Percentiles rank a stretch among this genome's conserved stretches.
Evolutionary conservation across 2,888 invertebrate species (phyloP).

Genomic region (Chrysomela aeneicollis): DNA sequence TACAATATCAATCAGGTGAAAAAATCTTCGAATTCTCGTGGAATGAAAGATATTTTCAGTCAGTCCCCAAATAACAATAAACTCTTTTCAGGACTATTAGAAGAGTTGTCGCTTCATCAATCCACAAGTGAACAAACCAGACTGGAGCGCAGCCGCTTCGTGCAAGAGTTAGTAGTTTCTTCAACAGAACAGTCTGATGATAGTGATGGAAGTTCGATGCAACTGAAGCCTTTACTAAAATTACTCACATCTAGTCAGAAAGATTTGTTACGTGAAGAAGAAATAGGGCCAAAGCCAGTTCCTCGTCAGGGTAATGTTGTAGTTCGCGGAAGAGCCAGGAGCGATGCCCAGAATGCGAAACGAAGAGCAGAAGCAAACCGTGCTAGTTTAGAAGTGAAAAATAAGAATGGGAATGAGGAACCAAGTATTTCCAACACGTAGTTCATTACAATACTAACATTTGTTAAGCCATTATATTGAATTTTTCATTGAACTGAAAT

Average conservation of each 20-base stretch:
- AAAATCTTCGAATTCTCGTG: too few species aligned
- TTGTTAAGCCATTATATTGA: background rate
- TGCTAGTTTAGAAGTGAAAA: conserved; percentile 25
- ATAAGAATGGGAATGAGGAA: conserved; percentile 14
- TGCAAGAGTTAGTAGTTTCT: conserved; percentile 74
- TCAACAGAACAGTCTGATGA: conserved; percentile 54
- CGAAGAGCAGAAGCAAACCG: conserved; percentile 57
- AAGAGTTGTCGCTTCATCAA: conserved; percentile 66
- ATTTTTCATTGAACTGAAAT: background rate
- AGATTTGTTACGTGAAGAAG: conserved; percentile 31
- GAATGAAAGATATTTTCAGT: too few species aligned
- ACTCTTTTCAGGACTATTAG: conserved; percentile 53
- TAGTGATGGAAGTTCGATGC: conserved; percentile 10
- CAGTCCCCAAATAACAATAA: too few species aligned
- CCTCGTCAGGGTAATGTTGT: conserved; percentile 46
- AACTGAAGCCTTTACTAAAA: conserved; percentile 33
- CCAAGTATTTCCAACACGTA: conserved; percentile 12
- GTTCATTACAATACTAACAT: conserved; percentile 8
- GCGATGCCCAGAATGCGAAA: conserved; percentile 55
- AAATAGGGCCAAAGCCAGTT: conserved; percentile 29
- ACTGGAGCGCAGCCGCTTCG: conserved; percentile 72
- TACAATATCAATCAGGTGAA: too few species aligned
- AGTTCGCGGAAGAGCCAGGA: conserved; percentile 55
- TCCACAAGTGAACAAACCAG: conserved; percentile 66
- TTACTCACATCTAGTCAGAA: conserved; percentile 37